Conservation (phyloP, 2,797 vertebrate genomes). For the Odontamblyopus rebecca region DNA sequence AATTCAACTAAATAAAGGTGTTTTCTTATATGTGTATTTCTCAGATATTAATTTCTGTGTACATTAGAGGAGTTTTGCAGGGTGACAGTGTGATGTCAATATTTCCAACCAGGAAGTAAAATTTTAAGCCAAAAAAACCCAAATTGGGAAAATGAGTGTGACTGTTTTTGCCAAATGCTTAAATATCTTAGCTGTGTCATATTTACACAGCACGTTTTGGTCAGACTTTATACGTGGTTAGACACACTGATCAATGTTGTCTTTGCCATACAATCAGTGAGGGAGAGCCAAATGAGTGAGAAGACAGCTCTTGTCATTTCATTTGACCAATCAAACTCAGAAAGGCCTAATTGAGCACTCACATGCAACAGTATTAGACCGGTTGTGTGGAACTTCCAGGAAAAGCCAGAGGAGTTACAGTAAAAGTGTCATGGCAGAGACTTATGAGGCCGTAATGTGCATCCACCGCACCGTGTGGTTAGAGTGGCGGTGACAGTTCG, state of each 20-base stretch:
- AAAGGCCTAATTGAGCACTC: slow-evolving; percentile 30
- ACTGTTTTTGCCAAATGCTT: too few relatives aligned
- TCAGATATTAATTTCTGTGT: too few relatives aligned
- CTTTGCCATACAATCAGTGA: not conserved
- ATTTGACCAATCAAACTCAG: slow-evolving; percentile 24
- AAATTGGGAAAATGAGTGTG: too few relatives aligned
- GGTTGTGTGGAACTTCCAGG: slow-evolving; percentile 54
- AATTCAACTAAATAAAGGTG: too few relatives aligned
- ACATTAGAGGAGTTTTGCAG: too few relatives aligned
- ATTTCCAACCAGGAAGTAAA: too few relatives aligned
- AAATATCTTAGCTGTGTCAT: not conserved
- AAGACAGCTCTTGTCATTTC: slow-evolving; percentile 4
- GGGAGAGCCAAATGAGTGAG: not conserved
- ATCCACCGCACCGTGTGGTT: slow-evolving; percentile 53
- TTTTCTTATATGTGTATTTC: too few relatives aligned
- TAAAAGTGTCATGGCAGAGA: slow-evolving; percentile 44
- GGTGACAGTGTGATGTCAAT: too few relatives aligned
- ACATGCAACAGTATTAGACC: slow-evolving; percentile 34
- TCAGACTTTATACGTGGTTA: not conserved
- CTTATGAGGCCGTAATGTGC: slow-evolving; percentile 48
- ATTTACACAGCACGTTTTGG: not conserved
- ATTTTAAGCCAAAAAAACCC: too few relatives aligned
- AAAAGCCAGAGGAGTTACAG: slow-evolving; percentile 50
- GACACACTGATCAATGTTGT: not conserved
- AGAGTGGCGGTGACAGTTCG: slow-evolving; percentile 53